Base-by-base conservation (phyloP, 2,113 vertebrate genomes). In the Callospermophilus lateralis region DNA sequence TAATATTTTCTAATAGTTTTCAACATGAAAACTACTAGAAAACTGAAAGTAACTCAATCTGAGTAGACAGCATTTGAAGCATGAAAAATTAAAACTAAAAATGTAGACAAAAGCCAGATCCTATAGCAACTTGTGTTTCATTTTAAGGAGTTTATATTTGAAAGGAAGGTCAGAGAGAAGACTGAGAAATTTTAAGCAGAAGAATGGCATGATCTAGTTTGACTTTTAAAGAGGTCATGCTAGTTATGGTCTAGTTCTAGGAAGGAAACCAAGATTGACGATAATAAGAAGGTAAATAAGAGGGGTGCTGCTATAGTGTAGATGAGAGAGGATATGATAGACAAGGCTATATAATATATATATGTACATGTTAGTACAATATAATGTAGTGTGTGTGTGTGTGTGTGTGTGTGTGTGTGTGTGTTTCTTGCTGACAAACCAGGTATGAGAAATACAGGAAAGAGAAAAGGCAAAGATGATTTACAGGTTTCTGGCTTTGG, bases 181-280 rank as follows among this genome's bases (percentile, higher is more conserved):
- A 92, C n/a, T n/a, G 32, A 87, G 51, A 65, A 83, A 90, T 70
- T 81, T 37, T 85, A 74, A 92, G 30, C 70, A 84, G 32, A 93
- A 4, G n/a, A 92, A 78, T 58, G 19, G 39, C 16, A 48, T 8
- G 32, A 84, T 94, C 16, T 13, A 89, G 24, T 76, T 51, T 81
- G 67, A 80, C 17, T 73, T 97, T 78, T n/a, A 88, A 70, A 90
- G 89, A 87, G 19, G 77, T 45, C n/a, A 84, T 3, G 89, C 74
- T 19, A 70, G 67, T 10, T 37, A 28, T 10, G 34, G 74, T 32
- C 2, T 26, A 78, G 53, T 63, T 89, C 48, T 70, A 58, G 42
- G 11, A 6, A 94, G 76, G 8, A 92, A 92, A 63, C 1, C 84
- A 84, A 88, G 61, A 88, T 2, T 63, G 63, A 30, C 39, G n/a